These are phyloP conservation scores for Tromatobia lineatoria DNA, from an alignment of 2,888 invertebrate genomes.

Conservation along the genomic window DNA sequence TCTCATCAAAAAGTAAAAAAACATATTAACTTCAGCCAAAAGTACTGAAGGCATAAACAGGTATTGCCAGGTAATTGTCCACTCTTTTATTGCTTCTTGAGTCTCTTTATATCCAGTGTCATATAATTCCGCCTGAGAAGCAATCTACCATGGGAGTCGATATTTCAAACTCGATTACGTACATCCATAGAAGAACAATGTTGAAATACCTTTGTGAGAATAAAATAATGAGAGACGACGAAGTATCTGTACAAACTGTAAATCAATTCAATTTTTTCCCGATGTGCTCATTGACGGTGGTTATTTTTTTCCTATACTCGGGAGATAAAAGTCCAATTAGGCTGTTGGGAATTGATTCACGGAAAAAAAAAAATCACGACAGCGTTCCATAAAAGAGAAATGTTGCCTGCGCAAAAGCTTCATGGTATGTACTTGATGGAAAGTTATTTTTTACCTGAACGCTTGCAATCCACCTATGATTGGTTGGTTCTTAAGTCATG, in stretches of 20 bases:
- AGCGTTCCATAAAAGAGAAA: neutral
- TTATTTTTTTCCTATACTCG: neutral
- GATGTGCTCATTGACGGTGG: constrained; percentile 18
- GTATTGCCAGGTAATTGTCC: neutral
- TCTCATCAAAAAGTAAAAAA: no score
- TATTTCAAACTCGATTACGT: neutral
- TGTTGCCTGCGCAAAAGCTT: neutral
- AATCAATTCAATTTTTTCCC: constrained; percentile 17
- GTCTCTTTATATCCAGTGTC: neutral
- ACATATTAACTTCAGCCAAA: no score
- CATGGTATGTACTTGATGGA: constrained; percentile 69
- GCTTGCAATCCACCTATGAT: constrained; percentile 76
- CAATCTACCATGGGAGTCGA: neutral
- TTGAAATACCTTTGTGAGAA: neutral
- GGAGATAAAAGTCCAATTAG: neutral
- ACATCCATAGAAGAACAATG: neutral
- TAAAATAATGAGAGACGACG: neutral
- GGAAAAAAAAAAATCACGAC: neutral
- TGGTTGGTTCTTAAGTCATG: constrained; percentile 74
- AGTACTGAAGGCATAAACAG: no score
- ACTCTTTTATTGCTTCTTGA: neutral
- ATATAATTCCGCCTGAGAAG: neutral
- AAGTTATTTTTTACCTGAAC: constrained; percentile 70
- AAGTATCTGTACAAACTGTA: neutral
- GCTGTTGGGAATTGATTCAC: neutral